Evolutionary conservation across 2,797 vertebrate genomes (phyloP), one percentile per base, ranked within the genome.

Genomic region (Neoniphon sammara): DNA sequence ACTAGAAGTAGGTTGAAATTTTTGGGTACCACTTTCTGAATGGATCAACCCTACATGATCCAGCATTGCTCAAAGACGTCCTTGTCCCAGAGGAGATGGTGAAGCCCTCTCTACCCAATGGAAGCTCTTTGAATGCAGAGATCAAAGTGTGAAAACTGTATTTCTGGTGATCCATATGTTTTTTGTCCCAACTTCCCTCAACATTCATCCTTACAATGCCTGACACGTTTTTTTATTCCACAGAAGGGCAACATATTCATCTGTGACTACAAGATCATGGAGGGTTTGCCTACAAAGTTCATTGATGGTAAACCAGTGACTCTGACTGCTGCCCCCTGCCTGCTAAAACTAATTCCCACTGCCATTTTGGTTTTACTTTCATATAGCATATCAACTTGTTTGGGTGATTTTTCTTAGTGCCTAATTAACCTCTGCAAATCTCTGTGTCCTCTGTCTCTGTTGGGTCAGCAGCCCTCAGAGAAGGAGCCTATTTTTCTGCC

Each of bases 401-500:
- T 14, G 11, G 21, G 4, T 27, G 25, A 27, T 36, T 36, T 6
- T 14, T 34, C 0, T n/a, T 30, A 18, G 47, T 59, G 5, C 64
- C 20, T 56, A 0, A 36, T 23, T 20, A 17, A 1, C 18, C 58
- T 17, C 15, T 11, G 5, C 20, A 67, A 62, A 44, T 9, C 15
- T 21, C 23, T 31, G 4, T 31, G 3, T 15, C 2, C 60, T 9
- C 23, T 21, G 10, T 21, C 17, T 39, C 60, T 93, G 92, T 86
- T 93, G 17, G 75, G 85, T 18, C 92, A 93, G 75, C 82, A 87
- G 7, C 91, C 93, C 0, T 90, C 92, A 2, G 80, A 89, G 0
- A 50, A 87, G 0, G 89, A 86, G 78, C 92, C 90, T 31, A 89
- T 94, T 67, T 94, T 93, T 80, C 83, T 94, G 69, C 92, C 93